Conservation (phyloP, 2,113 vertebrate genomes). For the Brevimyrus niger region DNA sequence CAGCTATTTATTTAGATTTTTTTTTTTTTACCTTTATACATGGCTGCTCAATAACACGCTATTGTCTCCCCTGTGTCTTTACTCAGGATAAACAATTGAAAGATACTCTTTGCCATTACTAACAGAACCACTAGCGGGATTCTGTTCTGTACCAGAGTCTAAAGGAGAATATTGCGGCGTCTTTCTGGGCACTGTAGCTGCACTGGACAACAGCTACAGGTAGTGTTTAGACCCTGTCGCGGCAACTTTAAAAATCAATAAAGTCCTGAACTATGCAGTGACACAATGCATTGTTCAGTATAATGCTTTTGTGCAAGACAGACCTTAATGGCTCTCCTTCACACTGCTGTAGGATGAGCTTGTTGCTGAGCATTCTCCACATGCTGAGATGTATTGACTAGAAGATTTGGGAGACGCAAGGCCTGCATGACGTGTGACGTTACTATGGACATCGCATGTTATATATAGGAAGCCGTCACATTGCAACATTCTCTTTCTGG, state of each 20-base stretch:
- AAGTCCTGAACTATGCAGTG: neutral
- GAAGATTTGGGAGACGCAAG: neutral
- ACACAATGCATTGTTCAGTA: neutral
- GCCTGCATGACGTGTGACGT: neutral
- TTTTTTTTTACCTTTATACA: neutral
- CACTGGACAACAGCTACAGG: neutral
- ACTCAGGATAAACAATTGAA: neutral
- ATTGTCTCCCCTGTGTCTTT: neutral
- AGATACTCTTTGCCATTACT: neutral
- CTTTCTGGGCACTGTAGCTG: neutral
- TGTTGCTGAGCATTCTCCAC: neutral
- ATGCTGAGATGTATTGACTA: neutral
- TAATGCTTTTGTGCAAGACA: neutral
- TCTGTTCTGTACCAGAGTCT: too few species aligned
- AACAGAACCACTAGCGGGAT: neutral
- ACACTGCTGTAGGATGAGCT: neutral
- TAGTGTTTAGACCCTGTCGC: neutral
- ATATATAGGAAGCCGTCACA: too few species aligned
- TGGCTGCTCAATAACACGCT: too few species aligned
- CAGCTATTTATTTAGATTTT: neutral
- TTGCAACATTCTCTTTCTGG: too few species aligned
- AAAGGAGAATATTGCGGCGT: neutral
- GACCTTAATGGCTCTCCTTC: neutral
- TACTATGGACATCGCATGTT: too few species aligned
- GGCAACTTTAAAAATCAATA: neutral